phyloP scores from a whole-genome alignment of 2,113 vertebrate species.

The Ginglymostoma cirratum region DNA sequence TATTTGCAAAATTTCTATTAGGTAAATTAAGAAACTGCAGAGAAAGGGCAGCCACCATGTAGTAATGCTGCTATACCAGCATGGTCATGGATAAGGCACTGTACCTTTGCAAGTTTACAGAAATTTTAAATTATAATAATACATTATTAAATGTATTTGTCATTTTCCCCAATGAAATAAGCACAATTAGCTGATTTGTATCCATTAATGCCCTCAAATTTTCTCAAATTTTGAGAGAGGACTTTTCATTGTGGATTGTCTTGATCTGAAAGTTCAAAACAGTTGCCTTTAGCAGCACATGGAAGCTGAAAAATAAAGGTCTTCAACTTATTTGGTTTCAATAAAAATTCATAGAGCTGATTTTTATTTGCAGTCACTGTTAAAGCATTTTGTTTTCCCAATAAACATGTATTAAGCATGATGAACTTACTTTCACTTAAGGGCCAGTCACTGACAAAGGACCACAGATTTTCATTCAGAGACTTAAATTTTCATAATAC shows the following conservation, averaged over 20 bases:
- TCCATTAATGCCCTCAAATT: neutral
- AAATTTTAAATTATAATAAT: neutral
- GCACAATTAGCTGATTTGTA: neutral
- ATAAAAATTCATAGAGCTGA: neutral
- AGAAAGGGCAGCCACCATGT: neutral
- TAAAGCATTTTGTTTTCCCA: neutral
- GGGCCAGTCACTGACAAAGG: neutral
- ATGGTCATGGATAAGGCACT: neutral
- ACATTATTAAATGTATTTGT: neutral
- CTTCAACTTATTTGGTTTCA: neutral
- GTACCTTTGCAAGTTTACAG: neutral
- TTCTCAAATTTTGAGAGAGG: neutral
- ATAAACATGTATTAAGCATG: too few relatives aligned
- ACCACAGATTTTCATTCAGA: too few relatives aligned
- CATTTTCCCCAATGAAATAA: neutral
- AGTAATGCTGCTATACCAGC: neutral
- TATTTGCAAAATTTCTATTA: neutral
- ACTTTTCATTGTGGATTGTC: neutral
- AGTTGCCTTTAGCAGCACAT: neutral
- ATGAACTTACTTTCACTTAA: neutral
- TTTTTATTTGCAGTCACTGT: neutral
- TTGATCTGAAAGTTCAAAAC: neutral
- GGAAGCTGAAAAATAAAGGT: neutral
- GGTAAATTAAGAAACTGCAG: neutral
- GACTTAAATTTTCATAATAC: too few relatives aligned